Evolutionary conservation across 53 echinoderm and acorn worm species (phyloP).

Genomic region (Actinopyga echinites): DNA sequence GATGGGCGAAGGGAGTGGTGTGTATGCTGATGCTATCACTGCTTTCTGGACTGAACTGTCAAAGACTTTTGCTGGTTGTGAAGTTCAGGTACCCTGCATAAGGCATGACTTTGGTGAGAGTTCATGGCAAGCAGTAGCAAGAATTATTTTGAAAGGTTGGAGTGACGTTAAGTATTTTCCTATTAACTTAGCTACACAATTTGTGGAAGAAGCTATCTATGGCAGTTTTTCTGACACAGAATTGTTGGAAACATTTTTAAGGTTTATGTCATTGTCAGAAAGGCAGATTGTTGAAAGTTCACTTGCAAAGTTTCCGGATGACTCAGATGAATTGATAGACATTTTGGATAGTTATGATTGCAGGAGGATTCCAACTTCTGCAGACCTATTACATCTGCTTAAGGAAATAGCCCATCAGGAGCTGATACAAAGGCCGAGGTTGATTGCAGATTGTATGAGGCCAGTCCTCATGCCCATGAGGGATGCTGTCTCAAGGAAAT

Average conservation of each 20-base stretch:
- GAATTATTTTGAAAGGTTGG: constrained; percentile 62
- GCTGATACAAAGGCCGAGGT: constrained; percentile 51
- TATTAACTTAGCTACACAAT: constrained; percentile 42
- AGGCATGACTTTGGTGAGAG: constrained; percentile 45
- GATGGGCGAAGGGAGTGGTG: constrained; percentile 42
- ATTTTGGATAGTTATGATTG: constrained; percentile 42
- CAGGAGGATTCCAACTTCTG: constrained; percentile 15
- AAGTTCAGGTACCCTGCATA: constrained; percentile 47
- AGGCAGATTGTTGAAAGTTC: constrained; percentile 25
- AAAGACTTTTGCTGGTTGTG: constrained; percentile 36
- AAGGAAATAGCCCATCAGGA: constrained; percentile 58
- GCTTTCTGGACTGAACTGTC: constrained; percentile 50
- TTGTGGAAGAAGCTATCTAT: constrained; percentile 53
- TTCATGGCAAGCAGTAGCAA: constrained; percentile 49
- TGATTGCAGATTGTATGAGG: constrained; percentile 51
- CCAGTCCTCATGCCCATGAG: constrained; percentile 22
- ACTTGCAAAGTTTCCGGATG: constrained; percentile 24
- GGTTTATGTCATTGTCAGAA: constrained; percentile 22
- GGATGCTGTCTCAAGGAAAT: constrained; percentile 32
- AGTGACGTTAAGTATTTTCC: constrained; percentile 55
- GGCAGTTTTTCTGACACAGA: constrained; percentile 12
- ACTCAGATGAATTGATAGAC: constrained; percentile 45
- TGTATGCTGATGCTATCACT: constrained; percentile 44
- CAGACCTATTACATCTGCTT: constrained; percentile 29
- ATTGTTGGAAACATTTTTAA: constrained; percentile 32